Percentiles rank a stretch among this genome's conserved stretches.
Evolutionary conservation across 1,140 invertebrate genomes (phyloP).

Genomic region (Brachionus plicatilis): DNA sequence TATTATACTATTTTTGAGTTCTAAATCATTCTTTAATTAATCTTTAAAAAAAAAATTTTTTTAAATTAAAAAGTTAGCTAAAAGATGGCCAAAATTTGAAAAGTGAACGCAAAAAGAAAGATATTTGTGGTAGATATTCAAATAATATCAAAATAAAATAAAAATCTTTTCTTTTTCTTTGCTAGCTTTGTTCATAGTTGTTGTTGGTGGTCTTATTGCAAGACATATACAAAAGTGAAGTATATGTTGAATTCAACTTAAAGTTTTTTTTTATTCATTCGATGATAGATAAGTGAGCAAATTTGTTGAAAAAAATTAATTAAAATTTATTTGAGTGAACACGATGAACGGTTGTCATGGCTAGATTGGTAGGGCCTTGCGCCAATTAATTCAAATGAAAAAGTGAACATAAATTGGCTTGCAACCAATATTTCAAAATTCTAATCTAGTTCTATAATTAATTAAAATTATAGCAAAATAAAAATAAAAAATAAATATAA

Average conservation of each 20-base stretch:
- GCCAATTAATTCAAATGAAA: not conserved
- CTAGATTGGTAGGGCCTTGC: conserved; percentile 6
- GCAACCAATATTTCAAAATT: conserved; percentile 5
- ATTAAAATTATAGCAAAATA: not conserved
- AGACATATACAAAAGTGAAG: conserved; percentile 20
- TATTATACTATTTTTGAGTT: not conserved
- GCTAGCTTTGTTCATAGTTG: not conserved
- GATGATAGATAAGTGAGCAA: conserved; percentile 23
- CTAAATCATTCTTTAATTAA: not conserved
- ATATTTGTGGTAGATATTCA: not conserved
- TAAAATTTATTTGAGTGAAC: not conserved
- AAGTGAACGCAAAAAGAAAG: not conserved
- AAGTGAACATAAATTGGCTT: not conserved
- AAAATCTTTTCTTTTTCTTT: not conserved
- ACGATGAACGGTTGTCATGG: conserved; percentile 21
- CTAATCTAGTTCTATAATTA: not conserved
- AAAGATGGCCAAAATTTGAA: not conserved
- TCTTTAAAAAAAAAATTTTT: not conserved
- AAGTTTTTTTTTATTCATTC: not conserved
- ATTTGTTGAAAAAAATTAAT: not conserved
- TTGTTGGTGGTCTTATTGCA: not conserved
- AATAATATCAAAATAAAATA: not conserved
- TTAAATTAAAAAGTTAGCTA: not conserved
- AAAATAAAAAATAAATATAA: not conserved
- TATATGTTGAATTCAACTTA: conserved; percentile 22